Conservation (phyloP, 2,888 invertebrate species). For the Leptinotarsa tumamoca region DNA sequence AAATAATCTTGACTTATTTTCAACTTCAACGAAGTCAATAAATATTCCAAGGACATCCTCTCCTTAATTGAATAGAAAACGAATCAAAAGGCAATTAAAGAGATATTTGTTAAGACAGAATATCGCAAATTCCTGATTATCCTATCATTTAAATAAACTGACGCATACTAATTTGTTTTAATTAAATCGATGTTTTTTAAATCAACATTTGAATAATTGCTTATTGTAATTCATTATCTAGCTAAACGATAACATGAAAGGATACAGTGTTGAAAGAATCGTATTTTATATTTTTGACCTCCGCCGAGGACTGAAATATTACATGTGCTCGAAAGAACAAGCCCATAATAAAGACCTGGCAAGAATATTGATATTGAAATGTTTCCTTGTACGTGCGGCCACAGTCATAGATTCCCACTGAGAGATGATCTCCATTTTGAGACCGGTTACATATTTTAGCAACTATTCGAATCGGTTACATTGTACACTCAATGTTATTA, state of each 20-base stretch:
- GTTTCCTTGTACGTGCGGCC: constrained; percentile 24
- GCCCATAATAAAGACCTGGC: constrained; percentile 33
- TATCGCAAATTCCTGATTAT: neutral
- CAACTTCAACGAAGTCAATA: neutral
- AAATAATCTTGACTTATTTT: neutral
- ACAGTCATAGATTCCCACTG: constrained; percentile 22
- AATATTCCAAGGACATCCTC: neutral
- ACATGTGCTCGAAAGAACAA: constrained; percentile 33
- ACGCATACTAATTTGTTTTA: constrained; percentile 53
- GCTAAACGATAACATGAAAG: constrained; percentile 21
- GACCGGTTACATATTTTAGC: constrained; percentile 21
- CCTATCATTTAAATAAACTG: constrained; percentile 38
- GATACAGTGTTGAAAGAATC: constrained; percentile 40
- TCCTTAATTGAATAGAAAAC: constrained; percentile 3
- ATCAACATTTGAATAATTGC: constrained; percentile 24
- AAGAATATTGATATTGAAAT: constrained; percentile 34
- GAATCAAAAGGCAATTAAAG: neutral
- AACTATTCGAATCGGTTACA: constrained; percentile 9
- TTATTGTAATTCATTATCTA: constrained; percentile 20
- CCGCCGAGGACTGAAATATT: constrained; percentile 39
- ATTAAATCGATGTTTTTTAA: constrained; percentile 40
- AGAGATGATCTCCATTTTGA: constrained; percentile 17
- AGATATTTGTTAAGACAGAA: neutral
- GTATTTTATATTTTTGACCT: constrained; percentile 42
- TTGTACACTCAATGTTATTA: constrained; percentile 17